These are phyloP conservation scores for Chromobotia macracanthus DNA, from an alignment of 2,797 vertebrate genomes.

Conservation along the genomic window DNA sequence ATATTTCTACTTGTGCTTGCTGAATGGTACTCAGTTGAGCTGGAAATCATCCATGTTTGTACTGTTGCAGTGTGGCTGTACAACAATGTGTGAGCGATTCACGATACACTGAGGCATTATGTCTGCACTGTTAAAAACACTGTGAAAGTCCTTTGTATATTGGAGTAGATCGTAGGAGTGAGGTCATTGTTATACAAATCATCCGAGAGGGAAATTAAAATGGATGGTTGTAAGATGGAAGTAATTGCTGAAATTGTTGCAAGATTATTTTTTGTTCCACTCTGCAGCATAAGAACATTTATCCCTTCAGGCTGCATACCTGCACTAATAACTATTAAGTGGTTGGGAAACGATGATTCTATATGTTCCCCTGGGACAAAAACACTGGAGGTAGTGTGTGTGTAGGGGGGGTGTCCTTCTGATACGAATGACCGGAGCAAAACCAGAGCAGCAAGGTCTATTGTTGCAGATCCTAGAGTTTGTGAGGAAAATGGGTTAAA, in stretches of 20 bases:
- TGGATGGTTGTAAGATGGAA: constrained; percentile 50
- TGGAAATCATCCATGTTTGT: constrained; percentile 11
- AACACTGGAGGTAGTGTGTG: constrained; percentile 17
- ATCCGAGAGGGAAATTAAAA: constrained; percentile 57
- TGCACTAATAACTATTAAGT: constrained; percentile 55
- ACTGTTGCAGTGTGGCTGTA: not conserved
- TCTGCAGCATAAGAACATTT: constrained; percentile 39
- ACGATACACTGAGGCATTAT: constrained; percentile 19
- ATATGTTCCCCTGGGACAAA: constrained; percentile 30
- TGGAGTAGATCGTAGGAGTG: constrained; percentile 19
- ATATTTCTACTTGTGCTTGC: not conserved
- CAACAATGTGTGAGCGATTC: constrained; percentile 6
- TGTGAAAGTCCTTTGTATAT: constrained; percentile 44
- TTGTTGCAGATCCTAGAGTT: constrained; percentile 34
- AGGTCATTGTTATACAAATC: constrained; percentile 44
- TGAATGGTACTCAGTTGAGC: not conserved
- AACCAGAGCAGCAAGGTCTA: constrained; percentile 1
- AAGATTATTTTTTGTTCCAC: constrained; percentile 54
- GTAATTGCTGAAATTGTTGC: constrained; percentile 54
- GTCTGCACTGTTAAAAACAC: constrained; percentile 30
- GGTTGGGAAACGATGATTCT: constrained; percentile 52
- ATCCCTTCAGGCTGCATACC: constrained; percentile 43
- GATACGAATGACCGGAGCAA: constrained; percentile 20
- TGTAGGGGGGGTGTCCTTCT: constrained; percentile 4
- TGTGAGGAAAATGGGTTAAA: constrained; percentile 17